phyloP scores from a whole-genome alignment of 2,113 vertebrate genomes.

The Megaleporinus macrocephalus region DNA sequence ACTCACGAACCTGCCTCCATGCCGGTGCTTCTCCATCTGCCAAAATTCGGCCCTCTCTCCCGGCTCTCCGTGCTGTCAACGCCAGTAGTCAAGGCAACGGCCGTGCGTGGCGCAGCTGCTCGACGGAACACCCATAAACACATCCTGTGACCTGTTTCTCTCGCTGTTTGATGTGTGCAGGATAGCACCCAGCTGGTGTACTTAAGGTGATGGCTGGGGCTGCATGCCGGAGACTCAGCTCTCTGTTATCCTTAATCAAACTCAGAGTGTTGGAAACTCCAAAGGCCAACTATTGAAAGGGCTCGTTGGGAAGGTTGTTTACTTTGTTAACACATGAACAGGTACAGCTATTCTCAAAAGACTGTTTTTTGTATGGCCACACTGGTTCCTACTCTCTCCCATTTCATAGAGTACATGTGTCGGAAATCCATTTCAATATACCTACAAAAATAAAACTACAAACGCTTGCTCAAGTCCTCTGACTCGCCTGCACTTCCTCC shows the following conservation, averaged over 20 bases:
- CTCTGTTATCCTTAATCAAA: slow-evolving; percentile 37
- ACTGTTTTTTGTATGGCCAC: no score
- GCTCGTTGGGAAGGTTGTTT: not conserved
- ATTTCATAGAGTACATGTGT: not conserved
- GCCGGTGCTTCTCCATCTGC: slow-evolving; percentile 31
- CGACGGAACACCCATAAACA: slow-evolving; percentile 46
- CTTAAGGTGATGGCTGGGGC: slow-evolving; percentile 67
- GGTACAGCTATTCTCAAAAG: not conserved
- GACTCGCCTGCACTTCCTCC: not conserved
- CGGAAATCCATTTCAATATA: not conserved
- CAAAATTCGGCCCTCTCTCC: slow-evolving; percentile 10
- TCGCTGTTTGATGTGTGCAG: slow-evolving; percentile 44
- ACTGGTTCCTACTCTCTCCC: not conserved
- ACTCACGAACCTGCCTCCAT: slow-evolving; percentile 49
- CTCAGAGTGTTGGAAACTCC: not conserved
- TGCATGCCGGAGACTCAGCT: slow-evolving; percentile 68
- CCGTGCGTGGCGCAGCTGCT: slow-evolving; percentile 53
- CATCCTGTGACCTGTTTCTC: slow-evolving; percentile 38
- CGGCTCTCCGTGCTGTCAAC: slow-evolving; percentile 32
- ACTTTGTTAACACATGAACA: not conserved
- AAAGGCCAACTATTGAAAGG: not conserved
- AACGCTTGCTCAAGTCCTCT: not conserved
- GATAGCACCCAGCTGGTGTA: slow-evolving; percentile 71
- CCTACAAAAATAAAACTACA: not conserved
- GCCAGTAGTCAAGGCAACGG: slow-evolving; percentile 51